phyloP scores from a whole-genome alignment of 2,888 invertebrate genomes.

The Thymelicus acteon region DNA sequence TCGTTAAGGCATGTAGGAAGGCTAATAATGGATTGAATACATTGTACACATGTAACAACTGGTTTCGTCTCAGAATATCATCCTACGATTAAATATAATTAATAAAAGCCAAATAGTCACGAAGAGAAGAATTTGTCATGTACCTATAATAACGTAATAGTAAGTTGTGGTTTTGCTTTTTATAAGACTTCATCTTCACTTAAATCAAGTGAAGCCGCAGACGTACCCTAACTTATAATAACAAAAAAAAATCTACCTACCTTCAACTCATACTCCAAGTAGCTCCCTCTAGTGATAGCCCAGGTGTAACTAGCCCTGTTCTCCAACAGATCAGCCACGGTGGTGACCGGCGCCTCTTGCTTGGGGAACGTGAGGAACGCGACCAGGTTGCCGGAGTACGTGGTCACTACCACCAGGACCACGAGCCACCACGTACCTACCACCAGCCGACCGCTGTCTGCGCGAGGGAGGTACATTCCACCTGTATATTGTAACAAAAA shows the following conservation, averaged over 20 bases:
- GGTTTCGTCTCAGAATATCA: too few relatives aligned
- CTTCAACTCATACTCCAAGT: conserved; percentile 86
- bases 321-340: conserved; percentile 87
- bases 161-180: too few relatives aligned
- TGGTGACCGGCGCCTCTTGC: conserved; percentile 89
- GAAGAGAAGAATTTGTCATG: too few relatives aligned
- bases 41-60: too few relatives aligned
- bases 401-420: conserved; percentile 94
- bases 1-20: too few relatives aligned
- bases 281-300: conserved; percentile 91
- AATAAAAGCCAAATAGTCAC: too few relatives aligned
- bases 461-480: conserved; percentile 93
- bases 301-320: conserved; percentile 86
- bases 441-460: conserved; percentile 93
- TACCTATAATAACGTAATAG: too few relatives aligned
- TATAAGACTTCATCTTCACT: too few relatives aligned
- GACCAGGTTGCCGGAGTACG: conserved; percentile 96
- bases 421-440: conserved; percentile 97
- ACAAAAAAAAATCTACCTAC: conserved; percentile 46
- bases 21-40: too few relatives aligned
- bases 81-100: too few relatives aligned
- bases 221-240: too few relatives aligned
- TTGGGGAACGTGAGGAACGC: conserved; percentile 97
- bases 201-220: too few relatives aligned
- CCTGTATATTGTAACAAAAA: conserved; percentile 76